Percentiles rank a stretch among this genome's conserved stretches.
Evolutionary conservation across 2,113 vertebrate genomes (phyloP).

Genomic region (Emydocephalus ijimae): DNA sequence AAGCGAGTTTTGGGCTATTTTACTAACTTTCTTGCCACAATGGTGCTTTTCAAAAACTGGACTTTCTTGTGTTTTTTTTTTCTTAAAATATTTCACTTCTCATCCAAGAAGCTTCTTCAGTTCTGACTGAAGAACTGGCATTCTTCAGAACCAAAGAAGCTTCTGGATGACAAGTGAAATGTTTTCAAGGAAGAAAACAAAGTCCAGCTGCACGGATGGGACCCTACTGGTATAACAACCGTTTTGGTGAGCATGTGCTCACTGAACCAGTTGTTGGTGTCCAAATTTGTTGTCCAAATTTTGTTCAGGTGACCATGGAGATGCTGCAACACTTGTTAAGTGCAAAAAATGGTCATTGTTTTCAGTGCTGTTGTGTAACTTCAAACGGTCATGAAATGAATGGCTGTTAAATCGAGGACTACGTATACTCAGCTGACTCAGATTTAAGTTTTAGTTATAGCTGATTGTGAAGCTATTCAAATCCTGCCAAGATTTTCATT

Average conservation of each 20-base stretch:
- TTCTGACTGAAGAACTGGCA: neutral
- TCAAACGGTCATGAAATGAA: too few relatives aligned
- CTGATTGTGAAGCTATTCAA: neutral
- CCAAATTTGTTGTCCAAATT: too few relatives aligned
- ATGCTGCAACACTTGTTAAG: too few relatives aligned
- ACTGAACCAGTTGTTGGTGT: neutral
- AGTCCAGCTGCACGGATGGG: too few relatives aligned
- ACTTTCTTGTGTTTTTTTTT: neutral
- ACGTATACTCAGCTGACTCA: neutral
- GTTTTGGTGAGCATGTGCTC: too few relatives aligned
- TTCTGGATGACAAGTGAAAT: neutral
- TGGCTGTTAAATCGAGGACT: too few relatives aligned
- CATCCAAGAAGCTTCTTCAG: neutral
- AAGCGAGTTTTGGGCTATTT: neutral
- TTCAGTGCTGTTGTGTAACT: too few relatives aligned
- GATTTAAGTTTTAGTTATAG: neutral
- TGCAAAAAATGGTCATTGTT: too few relatives aligned
- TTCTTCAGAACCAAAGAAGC: neutral
- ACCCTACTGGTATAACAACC: too few relatives aligned
- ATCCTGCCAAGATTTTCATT: neutral
- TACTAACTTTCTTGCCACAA: neutral
- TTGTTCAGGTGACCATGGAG: too few relatives aligned
- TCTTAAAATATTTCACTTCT: neutral
- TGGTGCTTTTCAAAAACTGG: neutral
- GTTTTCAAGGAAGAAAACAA: neutral